These are phyloP conservation scores for Chrysolina oricalcia DNA, from an alignment of 2,888 invertebrate genomes.

Conservation along the genomic window DNA sequence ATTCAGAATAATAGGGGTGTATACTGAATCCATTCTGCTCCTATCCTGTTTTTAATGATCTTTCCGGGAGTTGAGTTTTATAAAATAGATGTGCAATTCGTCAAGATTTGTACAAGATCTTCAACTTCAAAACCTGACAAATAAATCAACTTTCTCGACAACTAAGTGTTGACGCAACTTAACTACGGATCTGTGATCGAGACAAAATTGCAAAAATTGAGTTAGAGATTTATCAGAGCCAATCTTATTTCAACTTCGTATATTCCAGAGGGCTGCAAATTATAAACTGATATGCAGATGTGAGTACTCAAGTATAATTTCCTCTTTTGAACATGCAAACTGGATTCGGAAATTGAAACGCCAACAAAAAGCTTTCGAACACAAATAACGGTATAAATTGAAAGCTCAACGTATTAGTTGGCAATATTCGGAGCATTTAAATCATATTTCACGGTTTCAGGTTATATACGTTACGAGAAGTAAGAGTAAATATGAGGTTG, in stretches of 20 bases:
- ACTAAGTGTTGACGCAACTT: too few species aligned
- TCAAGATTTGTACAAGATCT: too few species aligned
- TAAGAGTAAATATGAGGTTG: constrained; percentile 22
- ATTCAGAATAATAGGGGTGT: too few species aligned
- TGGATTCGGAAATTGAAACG: constrained; percentile 42
- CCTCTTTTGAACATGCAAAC: constrained; percentile 37
- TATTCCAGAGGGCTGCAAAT: constrained; percentile 16
- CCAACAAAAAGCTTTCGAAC: constrained; percentile 39
- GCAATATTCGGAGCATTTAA: constrained; percentile 31
- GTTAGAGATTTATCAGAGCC: too few species aligned
- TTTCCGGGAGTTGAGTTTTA: too few species aligned
- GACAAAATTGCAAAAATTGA: too few species aligned
- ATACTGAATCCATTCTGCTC: too few species aligned
- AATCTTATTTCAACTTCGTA: neutral
- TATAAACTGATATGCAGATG: constrained; percentile 30
- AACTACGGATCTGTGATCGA: too few species aligned
- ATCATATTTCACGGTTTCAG: constrained; percentile 29
- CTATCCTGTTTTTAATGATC: too few species aligned
- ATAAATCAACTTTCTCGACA: too few species aligned
- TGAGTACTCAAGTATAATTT: constrained; percentile 41
- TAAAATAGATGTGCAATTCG: too few species aligned
- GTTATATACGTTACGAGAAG: neutral
- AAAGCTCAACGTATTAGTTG: constrained; percentile 40
- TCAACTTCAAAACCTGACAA: too few species aligned
- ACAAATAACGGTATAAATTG: constrained; percentile 40